Evolutionary conservation across 2,113 vertebrate genomes (phyloP), one percentile per base, ranked within the genome.

Genomic region (Oryzias javanicus): DNA sequence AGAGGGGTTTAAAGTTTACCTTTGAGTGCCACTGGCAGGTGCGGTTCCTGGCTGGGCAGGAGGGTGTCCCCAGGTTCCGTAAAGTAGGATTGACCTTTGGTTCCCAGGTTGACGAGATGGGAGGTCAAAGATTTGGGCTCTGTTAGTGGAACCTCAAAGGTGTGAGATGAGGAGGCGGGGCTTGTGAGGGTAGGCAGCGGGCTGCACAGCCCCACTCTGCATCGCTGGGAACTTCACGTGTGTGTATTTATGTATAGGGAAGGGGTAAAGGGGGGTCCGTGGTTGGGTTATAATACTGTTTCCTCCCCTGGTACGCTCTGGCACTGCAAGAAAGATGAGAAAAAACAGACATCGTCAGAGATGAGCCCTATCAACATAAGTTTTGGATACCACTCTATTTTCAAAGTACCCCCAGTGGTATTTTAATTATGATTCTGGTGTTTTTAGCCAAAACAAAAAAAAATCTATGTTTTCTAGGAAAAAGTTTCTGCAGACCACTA

Each of bases 161-260:
- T 89, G 91, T 91, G 86, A 91, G 91, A 89, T 94, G 94, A 88
- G 91, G 92, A 62, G 92, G 93, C 61, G 89, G 94, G 79, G 94
- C 93, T 94, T 96, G 89, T 78, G 91, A 93, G 85, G 94, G 93
- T 79, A 90, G 93, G 91, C 93, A 92, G 89, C 82, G 92, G 92
- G 81, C 91, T 93, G 93, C 89, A 91, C 89, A 71, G 92, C 92
- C 93, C 91, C 92, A 89, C 91, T 95, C 95, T 94, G 95, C 95
- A 98, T 98, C 86, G 94, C 96, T 95, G 90, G 91, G 76, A 92
- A 92, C 90, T 86, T 89, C 91, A 89, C 89, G 90, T 24, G 42
- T 49, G 49, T 80, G 49, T 54, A 54, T 76, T 14, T 55, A 15
- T 35, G 50, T 55, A 81, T 59, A 69, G 55, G 72, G 55, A 45